phyloP scores from a whole-genome alignment of 2,888 invertebrate genomes.

The Gastrophysa polygoni region DNA sequence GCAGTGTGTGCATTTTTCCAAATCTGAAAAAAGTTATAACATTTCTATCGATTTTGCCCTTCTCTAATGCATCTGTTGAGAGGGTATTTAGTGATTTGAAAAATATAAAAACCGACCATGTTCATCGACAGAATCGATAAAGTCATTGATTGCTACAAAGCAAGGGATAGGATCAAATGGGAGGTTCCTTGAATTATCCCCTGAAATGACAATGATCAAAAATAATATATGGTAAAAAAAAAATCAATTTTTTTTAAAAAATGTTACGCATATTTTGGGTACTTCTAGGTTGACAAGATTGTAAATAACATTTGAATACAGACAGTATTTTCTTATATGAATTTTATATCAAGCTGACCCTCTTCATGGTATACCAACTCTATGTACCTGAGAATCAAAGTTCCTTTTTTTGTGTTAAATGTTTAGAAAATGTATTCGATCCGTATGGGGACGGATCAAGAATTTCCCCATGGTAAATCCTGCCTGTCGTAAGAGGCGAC shows the following conservation, averaged over 20 bases:
- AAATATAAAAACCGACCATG: conserved; percentile 6
- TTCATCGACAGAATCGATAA: neutral
- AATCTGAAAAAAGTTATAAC: conserved; percentile 19
- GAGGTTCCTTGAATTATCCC: neutral
- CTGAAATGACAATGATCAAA: neutral
- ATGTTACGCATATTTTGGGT: no score
- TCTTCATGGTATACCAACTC: neutral
- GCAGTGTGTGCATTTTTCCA: conserved; percentile 13
- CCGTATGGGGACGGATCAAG: no score
- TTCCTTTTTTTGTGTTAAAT: neutral
- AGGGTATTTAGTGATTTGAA: conserved; percentile 11
- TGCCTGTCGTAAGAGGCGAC: no score
- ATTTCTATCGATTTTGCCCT: conserved; percentile 7
- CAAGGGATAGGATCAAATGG: neutral
- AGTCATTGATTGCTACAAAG: neutral
- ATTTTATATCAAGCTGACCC: conserved; percentile 3
- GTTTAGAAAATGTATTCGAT: no score
- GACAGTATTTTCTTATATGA: conserved; percentile 4
- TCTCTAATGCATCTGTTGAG: conserved; percentile 12
- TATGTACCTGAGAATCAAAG: conserved; percentile 7
- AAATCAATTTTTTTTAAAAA: neutral
- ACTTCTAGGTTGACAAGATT: neutral
- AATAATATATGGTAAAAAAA: neutral
- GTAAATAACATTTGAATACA: conserved; percentile 7
- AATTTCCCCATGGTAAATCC: no score